Evolutionary conservation across 2,113 vertebrate genomes (phyloP), one percentile per base, ranked within the genome.

Genomic region (Calonectris borealis): DNA sequence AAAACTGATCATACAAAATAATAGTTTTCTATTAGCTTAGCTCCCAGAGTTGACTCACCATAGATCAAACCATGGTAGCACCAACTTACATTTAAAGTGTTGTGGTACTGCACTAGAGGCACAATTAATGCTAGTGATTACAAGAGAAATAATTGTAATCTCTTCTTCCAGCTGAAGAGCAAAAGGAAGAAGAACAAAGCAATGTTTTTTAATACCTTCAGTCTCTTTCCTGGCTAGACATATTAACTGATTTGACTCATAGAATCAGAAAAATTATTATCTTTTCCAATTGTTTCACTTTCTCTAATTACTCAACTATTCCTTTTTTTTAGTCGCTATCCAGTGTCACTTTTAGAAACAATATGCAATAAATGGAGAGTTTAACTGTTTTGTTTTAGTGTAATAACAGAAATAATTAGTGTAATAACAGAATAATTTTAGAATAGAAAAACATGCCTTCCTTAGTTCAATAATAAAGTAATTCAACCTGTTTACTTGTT

Each of bases 171-270:
- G 25, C 16, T 32, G 36, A 83, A 93, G 7, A 83, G n/a, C 36
- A 55, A 82, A 96, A 86, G 66, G 62, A 83, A 69, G 52, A 88
- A 84, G 44, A 93, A 68, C 17, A 88, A 81, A 93, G 31, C 32
- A 64, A 7, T 72, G 44, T 83, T 91, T 85, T 61, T 15, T 78
- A 83, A 69, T 73, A 49, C 6, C 7, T 76, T 65, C 77, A 31
- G 58, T 79, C 69, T 86, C 55, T 95, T 86, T 95, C 84, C 91
- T 94, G 89, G 65, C 78, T 89, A 94, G 94, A 83, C 86, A 40
- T 9, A 42, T 51, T 38, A 71, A 72, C 20, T 57, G 26, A 51
- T 83, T 69, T 94, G 92, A 94, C 62, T 90, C 88, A 73, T 2
- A 72, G 66, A 85, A 76, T 83, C 48, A 86, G 57, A 72, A 92